phyloP scores from a whole-genome alignment of 1,140 invertebrate genomes.

The Micrasema minimum region DNA sequence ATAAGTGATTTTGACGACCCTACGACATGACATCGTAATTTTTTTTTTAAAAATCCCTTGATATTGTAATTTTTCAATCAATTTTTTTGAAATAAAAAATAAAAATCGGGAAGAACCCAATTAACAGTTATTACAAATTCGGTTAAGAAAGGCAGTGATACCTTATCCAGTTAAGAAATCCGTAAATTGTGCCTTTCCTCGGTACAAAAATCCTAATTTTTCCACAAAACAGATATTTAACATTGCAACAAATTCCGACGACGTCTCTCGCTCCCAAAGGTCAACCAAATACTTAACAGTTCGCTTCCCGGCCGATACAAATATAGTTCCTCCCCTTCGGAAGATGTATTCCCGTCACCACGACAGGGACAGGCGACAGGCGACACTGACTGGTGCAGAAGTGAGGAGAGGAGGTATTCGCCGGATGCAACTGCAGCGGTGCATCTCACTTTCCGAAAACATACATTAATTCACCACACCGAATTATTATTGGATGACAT shows the following conservation, averaged over 20 bases:
- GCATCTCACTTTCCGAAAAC: neutral
- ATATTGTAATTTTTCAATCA: no score
- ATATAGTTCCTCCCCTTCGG: conserved; percentile 27
- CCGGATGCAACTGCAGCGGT: conserved; percentile 24
- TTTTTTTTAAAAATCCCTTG: no score
- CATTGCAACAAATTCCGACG: neutral
- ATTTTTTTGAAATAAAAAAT: no score
- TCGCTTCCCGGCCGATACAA: conserved; percentile 12
- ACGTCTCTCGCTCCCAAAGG: neutral
- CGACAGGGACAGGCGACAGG: neutral
- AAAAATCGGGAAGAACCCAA: no score
- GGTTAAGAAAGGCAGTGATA: no score
- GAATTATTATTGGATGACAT: conserved; percentile 29
- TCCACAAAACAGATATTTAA: no score
- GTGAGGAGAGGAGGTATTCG: neutral
- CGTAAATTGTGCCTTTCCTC: no score
- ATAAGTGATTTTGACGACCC: no score
- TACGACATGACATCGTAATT: no score
- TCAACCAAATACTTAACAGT: conserved; percentile 26
- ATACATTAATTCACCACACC: conserved; percentile 21
- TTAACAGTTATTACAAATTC: no score
- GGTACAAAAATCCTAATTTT: no score
- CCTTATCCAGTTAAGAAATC: no score
- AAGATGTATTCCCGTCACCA: conserved; percentile 19
- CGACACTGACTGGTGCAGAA: neutral